Percentiles rank a stretch among this genome's conserved stretches.
These are phyloP conservation scores for Monoplex corrugatus DNA, from an alignment of 2,888 invertebrate species.

Conservation along the genomic window DNA sequence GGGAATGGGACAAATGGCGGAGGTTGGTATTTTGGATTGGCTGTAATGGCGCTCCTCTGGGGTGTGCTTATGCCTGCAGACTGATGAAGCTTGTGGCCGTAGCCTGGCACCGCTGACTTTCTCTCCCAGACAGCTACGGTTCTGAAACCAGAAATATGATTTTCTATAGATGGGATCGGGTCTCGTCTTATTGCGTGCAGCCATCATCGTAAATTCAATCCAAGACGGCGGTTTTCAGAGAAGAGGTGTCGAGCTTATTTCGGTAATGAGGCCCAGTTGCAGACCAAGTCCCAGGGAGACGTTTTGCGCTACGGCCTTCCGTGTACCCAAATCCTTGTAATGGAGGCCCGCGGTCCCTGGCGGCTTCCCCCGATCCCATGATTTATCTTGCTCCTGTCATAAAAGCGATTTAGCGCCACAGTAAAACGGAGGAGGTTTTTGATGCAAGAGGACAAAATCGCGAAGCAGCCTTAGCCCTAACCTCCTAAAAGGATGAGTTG, in stretches of 20 bases:
- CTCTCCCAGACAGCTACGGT: not conserved
- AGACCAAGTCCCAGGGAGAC: slow-evolving; percentile 28
- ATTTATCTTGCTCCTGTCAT: slow-evolving; percentile 51
- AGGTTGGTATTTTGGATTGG: slow-evolving; percentile 47
- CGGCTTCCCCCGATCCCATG: slow-evolving; percentile 9
- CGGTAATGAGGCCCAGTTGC: slow-evolving; percentile 31
- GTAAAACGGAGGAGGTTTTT: slow-evolving; percentile 50
- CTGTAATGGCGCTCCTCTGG: slow-evolving; percentile 46
- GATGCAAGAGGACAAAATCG: slow-evolving; percentile 44
- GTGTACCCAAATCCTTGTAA: slow-evolving; percentile 49
- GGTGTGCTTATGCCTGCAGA: slow-evolving; percentile 41
- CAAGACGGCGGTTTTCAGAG: slow-evolving; percentile 33
- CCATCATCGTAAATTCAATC: slow-evolving; percentile 45
- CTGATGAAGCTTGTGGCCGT: slow-evolving; percentile 32
- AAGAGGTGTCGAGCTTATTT: slow-evolving; percentile 48
- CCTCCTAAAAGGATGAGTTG: slow-evolving; percentile 46
- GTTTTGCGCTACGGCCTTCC: slow-evolving; percentile 44
- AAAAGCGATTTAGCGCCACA: slow-evolving; percentile 48
- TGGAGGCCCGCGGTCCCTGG: slow-evolving; percentile 11
- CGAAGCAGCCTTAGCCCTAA: slow-evolving; percentile 29
- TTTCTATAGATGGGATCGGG: slow-evolving; percentile 40
- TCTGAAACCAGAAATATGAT: slow-evolving; percentile 29
- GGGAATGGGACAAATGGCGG: slow-evolving; percentile 40
- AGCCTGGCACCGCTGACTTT: not conserved
- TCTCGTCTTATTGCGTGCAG: slow-evolving; percentile 41